Percentiles rank a stretch among this genome's conserved stretches.
phyloP scores from a whole-genome alignment of 1,140 invertebrate species.

The Ips nitidus region DNA sequence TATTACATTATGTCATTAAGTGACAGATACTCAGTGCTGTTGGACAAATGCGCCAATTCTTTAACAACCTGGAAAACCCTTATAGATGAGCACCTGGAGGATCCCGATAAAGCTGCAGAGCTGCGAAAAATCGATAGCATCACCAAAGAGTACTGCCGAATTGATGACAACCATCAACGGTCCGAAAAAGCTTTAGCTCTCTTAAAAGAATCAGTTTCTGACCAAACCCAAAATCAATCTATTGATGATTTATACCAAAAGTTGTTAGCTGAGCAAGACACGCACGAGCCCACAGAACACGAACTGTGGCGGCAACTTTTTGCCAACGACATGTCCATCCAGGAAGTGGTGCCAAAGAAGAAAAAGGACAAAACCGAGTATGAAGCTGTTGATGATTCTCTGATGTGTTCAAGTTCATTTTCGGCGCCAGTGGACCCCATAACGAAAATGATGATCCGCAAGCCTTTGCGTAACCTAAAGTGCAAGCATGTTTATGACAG shows the following conservation, averaged over 20 bases:
- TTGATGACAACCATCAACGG: slow-evolving; percentile 32
- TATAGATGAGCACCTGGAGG: slow-evolving; percentile 35
- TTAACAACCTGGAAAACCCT: slow-evolving; percentile 42
- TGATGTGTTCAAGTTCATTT: slow-evolving; percentile 41
- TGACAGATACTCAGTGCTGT: slow-evolving; percentile 23
- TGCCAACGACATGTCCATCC: slow-evolving; percentile 21
- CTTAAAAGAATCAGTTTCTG: slow-evolving; percentile 33
- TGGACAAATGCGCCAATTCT: slow-evolving; percentile 38
- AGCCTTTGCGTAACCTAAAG: slow-evolving; percentile 41
- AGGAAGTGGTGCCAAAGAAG: slow-evolving; percentile 31
- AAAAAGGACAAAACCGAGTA: slow-evolving; percentile 28
- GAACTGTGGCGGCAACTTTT: slow-evolving; percentile 39
- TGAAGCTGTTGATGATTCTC: slow-evolving; percentile 39
- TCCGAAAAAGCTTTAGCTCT: slow-evolving; percentile 30
- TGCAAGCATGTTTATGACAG: slow-evolving; percentile 46
- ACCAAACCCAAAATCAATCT: slow-evolving; percentile 26
- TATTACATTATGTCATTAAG: slow-evolving; percentile 21
- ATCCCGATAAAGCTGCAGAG: slow-evolving; percentile 25
- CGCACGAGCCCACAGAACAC: slow-evolving; percentile 22
- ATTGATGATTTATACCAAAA: slow-evolving; percentile 38
- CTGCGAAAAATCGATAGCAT: slow-evolving; percentile 33
- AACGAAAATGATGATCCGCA: slow-evolving; percentile 39
- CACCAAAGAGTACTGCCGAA: slow-evolving; percentile 36
- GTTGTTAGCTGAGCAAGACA: slow-evolving; percentile 25
- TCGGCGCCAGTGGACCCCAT: slow-evolving; percentile 45